These are phyloP conservation scores for Desoria tigrina DNA, from an alignment of 2,888 invertebrate genomes.

Conservation along the genomic window DNA sequence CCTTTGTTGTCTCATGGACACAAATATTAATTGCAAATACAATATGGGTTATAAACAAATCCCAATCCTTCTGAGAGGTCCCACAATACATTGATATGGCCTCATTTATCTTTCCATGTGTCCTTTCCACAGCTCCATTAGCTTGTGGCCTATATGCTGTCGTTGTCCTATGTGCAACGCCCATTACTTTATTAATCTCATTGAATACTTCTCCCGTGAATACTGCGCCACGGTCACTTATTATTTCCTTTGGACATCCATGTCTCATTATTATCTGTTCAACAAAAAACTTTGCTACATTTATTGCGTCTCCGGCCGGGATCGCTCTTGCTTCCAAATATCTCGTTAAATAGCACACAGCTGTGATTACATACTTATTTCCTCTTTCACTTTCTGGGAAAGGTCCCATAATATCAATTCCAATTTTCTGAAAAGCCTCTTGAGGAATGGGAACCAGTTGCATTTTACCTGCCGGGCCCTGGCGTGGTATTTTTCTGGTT, in stretches of 20 bases:
- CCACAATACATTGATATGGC: not conserved
- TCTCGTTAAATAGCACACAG: not conserved
- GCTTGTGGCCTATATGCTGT: not conserved
- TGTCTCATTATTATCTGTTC: not conserved
- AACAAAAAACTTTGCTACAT: slow-evolving; percentile 1
- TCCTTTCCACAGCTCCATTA: not conserved
- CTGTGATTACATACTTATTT: slow-evolving; percentile 5
- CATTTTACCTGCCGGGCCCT: not conserved
- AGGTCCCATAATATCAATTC: slow-evolving; percentile 4
- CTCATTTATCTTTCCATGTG: not conserved
- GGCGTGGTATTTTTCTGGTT: not conserved
- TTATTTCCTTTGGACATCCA: not conserved
- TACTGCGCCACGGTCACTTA: not conserved
- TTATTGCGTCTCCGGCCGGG: not conserved
- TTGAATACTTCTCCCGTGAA: not conserved
- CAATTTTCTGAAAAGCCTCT: not conserved
- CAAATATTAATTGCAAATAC: slow-evolving; percentile 12
- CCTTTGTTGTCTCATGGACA: not conserved
- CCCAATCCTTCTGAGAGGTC: not conserved
- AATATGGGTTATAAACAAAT: not conserved
- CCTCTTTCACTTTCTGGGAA: not conserved
- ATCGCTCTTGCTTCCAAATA: slow-evolving; percentile 2
- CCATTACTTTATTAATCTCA: not conserved
- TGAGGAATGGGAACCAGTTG: not conserved
- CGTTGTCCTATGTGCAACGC: not conserved